phyloP scores from a whole-genome alignment of 2,113 vertebrate species.

The Puffinus mauretanicus region DNA sequence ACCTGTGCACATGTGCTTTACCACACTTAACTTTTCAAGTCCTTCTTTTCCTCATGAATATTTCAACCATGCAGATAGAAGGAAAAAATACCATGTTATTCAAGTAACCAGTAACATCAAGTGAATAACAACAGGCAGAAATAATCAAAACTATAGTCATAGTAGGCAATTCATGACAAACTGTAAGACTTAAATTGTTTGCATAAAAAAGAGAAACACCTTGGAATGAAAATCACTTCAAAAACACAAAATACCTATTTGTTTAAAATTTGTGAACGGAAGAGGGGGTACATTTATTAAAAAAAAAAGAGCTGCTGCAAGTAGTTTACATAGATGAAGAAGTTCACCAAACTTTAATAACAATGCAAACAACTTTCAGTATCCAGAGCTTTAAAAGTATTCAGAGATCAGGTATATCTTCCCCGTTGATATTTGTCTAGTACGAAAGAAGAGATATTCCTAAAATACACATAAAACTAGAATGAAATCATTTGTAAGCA shows the following conservation, averaged over 20 bases:
- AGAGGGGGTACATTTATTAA: neutral
- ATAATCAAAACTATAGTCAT: neutral
- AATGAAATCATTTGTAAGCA: constrained; percentile 65
- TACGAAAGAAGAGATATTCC: constrained; percentile 54
- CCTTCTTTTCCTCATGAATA: neutral
- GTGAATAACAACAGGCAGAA: constrained; percentile 1
- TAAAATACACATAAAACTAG: constrained; percentile 51
- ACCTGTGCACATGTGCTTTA: neutral
- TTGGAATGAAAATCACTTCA: neutral
- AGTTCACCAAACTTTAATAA: constrained; percentile 29
- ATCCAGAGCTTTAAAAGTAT: constrained; percentile 25
- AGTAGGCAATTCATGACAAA: neutral
- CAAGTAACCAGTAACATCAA: neutral
- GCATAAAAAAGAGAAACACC: neutral
- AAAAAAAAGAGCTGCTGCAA: neutral
- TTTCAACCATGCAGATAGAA: neutral
- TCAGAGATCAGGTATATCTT: neutral
- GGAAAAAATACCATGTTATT: neutral
- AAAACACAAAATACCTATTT: neutral
- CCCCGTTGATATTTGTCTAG: constrained; percentile 26
- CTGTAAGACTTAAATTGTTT: neutral
- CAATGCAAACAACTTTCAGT: constrained; percentile 29
- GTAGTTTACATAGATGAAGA: constrained; percentile 1
- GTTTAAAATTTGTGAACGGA: neutral
- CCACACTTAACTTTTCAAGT: neutral